These are phyloP conservation scores for Pegoplata infirma DNA, from an alignment of 2,888 invertebrate genomes.

Conservation along the genomic window DNA sequence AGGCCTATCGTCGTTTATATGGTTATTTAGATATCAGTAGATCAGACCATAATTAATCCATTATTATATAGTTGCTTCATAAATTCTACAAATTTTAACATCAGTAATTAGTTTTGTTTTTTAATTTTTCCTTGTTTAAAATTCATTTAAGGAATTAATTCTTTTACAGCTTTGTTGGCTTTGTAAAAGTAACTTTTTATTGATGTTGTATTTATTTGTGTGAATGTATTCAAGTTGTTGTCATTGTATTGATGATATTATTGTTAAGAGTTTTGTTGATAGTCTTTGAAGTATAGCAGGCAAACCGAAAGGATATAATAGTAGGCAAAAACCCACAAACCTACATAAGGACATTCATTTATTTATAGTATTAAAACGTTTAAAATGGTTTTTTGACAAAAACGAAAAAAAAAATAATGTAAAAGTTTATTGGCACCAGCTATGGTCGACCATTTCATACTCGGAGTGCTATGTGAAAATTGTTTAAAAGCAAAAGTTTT, in stretches of 20 bases:
- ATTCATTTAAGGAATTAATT: neutral
- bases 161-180: neutral
- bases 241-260: slow-evolving; percentile 47
- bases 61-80: no score
- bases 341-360: slow-evolving; percentile 9
- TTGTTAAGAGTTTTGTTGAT: slow-evolving; percentile 29
- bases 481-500: slow-evolving; percentile 49
- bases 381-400: slow-evolving; percentile 16
- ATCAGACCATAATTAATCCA: no score
- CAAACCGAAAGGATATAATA: slow-evolving; percentile 42
- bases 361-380: slow-evolving; percentile 26
- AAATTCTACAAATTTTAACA: no score
- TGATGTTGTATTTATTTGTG: slow-evolving; percentile 13
- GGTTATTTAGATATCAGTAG: no score
- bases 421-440: slow-evolving; percentile 61
- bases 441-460: slow-evolving; percentile 28
- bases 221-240: neutral
- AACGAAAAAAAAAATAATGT: no score
- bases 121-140: neutral
- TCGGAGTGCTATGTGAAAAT: slow-evolving; percentile 45
- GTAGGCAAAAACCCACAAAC: slow-evolving; percentile 37
- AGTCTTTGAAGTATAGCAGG: slow-evolving; percentile 27
- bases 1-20: no score
- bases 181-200: neutral
- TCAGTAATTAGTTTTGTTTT: no score